These are phyloP conservation scores for Tryphoninae sp. DNA, from an alignment of 2,888 invertebrate genomes.

Conservation along the genomic window DNA sequence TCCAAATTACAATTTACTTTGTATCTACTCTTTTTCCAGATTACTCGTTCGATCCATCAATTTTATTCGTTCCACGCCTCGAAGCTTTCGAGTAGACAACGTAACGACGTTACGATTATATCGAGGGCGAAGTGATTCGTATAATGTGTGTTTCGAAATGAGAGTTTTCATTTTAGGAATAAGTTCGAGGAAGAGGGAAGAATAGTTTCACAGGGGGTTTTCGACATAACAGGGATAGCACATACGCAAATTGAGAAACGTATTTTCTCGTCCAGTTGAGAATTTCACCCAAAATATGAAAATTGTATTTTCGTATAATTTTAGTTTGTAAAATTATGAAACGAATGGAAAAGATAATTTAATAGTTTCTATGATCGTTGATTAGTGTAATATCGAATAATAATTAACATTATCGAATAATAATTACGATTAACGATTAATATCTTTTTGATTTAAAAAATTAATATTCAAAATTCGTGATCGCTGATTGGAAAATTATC, in stretches of 20 bases:
- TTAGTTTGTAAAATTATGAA: not conserved
- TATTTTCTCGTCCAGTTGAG: conserved; percentile 52
- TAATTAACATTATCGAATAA: not conserved
- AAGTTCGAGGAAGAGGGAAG: conserved; percentile 44
- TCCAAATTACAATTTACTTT: not conserved
- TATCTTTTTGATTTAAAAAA: conserved; percentile 6
- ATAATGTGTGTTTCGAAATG: conserved; percentile 67
- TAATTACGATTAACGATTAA: conserved; percentile 3
- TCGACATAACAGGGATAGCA: conserved; percentile 57
- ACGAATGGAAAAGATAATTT: not conserved
- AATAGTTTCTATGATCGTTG: conserved; percentile 4
- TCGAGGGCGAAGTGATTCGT: conserved; percentile 67
- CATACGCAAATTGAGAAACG: conserved; percentile 55
- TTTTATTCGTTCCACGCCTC: conserved; percentile 50
- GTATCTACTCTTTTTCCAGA: not conserved
- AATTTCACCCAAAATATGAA: conserved; percentile 9
- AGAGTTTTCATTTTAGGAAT: conserved; percentile 44
- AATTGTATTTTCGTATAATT: not conserved
- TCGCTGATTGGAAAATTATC: conserved; percentile 17
- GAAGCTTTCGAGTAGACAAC: conserved; percentile 61
- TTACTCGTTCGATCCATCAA: not conserved
- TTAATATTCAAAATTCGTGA: conserved; percentile 9
- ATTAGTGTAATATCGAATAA: conserved; percentile 25
- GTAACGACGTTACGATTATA: conserved; percentile 70
- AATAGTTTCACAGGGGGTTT: conserved; percentile 45